Evolutionary conservation across 1,140 invertebrate genomes (phyloP).

Genomic region (Sarcophaga peregrina): DNA sequence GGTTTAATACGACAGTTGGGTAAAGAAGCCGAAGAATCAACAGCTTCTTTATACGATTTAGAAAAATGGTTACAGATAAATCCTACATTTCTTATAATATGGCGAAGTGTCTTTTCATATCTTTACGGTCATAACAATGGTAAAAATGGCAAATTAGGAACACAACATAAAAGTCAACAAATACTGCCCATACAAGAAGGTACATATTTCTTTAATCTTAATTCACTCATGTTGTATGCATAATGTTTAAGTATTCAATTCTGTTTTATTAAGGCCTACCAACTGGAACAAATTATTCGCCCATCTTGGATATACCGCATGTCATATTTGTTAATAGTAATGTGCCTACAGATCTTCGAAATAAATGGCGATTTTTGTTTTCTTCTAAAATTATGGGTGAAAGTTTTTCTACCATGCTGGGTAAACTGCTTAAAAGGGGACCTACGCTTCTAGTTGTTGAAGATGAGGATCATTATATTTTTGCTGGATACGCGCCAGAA

Average conservation of each 20-base stretch:
- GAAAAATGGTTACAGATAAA: constrained; percentile 63
- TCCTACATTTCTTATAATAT: constrained; percentile 65
- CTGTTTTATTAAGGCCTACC: constrained; percentile 68
- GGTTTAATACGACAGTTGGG: constrained; percentile 65
- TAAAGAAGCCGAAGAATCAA: constrained; percentile 56
- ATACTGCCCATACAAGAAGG: constrained; percentile 45
- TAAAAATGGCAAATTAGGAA: constrained; percentile 31
- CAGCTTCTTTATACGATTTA: constrained; percentile 50
- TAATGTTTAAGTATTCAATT: background rate
- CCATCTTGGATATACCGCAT: constrained; percentile 80
- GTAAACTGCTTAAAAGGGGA: constrained; percentile 81
- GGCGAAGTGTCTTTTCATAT: constrained; percentile 69
- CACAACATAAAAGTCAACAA: constrained; percentile 54
- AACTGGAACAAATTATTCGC: constrained; percentile 79
- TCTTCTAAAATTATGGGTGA: constrained; percentile 85
- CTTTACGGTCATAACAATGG: constrained; percentile 60
- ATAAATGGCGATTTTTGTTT: constrained; percentile 85
- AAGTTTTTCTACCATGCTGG: constrained; percentile 83
- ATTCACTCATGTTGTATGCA: background rate
- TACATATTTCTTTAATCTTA: constrained; percentile 11
- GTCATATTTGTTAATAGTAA: constrained; percentile 82
- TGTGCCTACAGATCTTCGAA: constrained; percentile 76
- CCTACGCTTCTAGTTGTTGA: constrained; percentile 81
- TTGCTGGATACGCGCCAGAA: constrained; percentile 86
- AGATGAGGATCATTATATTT: constrained; percentile 84